A percentile compares a stretch with the other conserved stretches of the same genome.
Evolutionary conservation across 1,140 invertebrate species (phyloP).

Genomic region (Drosophila mauritiana): DNA sequence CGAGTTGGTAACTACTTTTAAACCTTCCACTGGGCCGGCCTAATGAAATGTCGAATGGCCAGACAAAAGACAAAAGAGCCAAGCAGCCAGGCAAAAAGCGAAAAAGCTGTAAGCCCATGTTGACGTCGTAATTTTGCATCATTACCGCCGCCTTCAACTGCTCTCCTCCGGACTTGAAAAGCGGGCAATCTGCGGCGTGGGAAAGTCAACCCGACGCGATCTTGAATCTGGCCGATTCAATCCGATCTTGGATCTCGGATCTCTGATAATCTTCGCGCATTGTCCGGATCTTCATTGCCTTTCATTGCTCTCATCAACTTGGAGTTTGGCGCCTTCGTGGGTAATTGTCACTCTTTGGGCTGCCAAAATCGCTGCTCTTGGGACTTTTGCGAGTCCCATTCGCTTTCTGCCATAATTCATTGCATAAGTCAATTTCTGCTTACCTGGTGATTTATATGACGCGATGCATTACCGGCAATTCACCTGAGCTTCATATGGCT

Average conservation of each 20-base stretch:
- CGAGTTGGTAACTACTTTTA: constrained; percentile 29
- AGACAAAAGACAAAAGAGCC: constrained; percentile 26
- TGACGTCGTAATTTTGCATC: constrained; percentile 74
- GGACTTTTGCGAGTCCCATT: constrained; percentile 32
- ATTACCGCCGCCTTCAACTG: constrained; percentile 35
- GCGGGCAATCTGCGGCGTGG: constrained; percentile 36
- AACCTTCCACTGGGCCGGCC: constrained; percentile 19
- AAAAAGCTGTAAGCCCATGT: constrained; percentile 49
- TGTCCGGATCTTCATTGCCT: constrained; percentile 53
- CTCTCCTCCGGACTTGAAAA: constrained; percentile 2
- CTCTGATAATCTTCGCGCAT: constrained; percentile 8
- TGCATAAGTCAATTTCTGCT: constrained; percentile 60
- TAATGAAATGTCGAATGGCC: constrained; percentile 53
- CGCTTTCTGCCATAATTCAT: constrained; percentile 33
- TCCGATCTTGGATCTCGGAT: neutral
- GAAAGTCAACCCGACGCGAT: constrained; percentile 36
- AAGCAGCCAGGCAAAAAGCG: constrained; percentile 2
- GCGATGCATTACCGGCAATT: constrained; percentile 21
- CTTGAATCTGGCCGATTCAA: constrained; percentile 24
- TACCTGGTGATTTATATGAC: constrained; percentile 38
- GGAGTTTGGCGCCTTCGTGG: constrained; percentile 22
- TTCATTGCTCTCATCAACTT: constrained; percentile 23
- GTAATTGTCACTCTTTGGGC: constrained; percentile 49
- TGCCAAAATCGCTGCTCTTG: constrained; percentile 30
- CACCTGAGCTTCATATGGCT: constrained; percentile 35